Percentiles rank a stretch among this genome's conserved stretches.
Evolutionary conservation across 2,113 vertebrate species (phyloP).

Genomic region (Dicrurus megarhynchus): DNA sequence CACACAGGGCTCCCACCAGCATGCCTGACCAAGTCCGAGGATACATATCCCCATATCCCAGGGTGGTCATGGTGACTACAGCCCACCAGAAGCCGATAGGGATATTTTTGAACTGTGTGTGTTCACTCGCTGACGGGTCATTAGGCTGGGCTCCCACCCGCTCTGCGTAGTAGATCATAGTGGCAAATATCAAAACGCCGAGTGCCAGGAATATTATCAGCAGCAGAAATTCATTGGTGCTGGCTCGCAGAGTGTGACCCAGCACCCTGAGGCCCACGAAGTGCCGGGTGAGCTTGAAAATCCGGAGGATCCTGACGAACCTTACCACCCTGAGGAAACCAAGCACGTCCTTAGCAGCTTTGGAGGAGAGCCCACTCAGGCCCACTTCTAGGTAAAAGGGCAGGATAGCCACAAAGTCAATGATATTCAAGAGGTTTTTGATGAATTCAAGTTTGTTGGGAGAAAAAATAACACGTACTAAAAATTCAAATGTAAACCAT

Average conservation of each 20-base stretch:
- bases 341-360: slow-evolving; percentile 96
- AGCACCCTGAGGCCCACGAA: slow-evolving; percentile 94
- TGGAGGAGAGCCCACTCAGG: slow-evolving; percentile 93
- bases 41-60: slow-evolving; percentile 98
- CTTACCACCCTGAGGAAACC: slow-evolving; percentile 98
- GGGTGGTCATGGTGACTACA: slow-evolving; percentile 97
- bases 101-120: slow-evolving; percentile 98
- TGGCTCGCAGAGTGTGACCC: slow-evolving; percentile 93
- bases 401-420: slow-evolving; percentile 96
- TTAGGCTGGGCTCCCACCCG: slow-evolving; percentile 91
- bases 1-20: slow-evolving; percentile 94
- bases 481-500: slow-evolving; percentile 98
- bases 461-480: slow-evolving; percentile 92
- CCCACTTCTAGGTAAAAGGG: slow-evolving; percentile 97
- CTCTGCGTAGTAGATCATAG: slow-evolving; percentile 99
- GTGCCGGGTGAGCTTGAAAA: slow-evolving; percentile 98
- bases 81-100: slow-evolving; percentile 99
- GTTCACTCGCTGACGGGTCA: slow-evolving; percentile 88
- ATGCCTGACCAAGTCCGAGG: slow-evolving; percentile 98
- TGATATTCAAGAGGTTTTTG: slow-evolving; percentile 95
- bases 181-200: slow-evolving; percentile 97
- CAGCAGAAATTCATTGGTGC: slow-evolving; percentile 95
- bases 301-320: slow-evolving; percentile 95
- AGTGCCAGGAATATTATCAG: slow-evolving; percentile 96
- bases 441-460: slow-evolving; percentile 97